phyloP scores from a whole-genome alignment of 2,888 invertebrate genomes.

The Neocrepidodera transversa region DNA sequence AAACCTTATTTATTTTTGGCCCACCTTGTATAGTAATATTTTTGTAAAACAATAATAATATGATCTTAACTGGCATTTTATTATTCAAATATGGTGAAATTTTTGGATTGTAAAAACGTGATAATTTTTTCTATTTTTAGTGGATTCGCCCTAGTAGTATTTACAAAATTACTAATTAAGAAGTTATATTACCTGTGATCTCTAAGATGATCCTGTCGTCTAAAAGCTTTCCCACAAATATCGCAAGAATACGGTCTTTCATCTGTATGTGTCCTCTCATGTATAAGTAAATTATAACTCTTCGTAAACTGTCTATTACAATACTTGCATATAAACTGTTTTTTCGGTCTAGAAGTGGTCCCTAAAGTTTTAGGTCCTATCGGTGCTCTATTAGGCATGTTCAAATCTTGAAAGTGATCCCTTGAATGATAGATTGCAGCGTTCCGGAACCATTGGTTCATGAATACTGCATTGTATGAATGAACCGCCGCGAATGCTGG shows the following conservation, averaged over 20 bases:
- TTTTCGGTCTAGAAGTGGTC: conserved; percentile 70
- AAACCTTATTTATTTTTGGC: too few species aligned
- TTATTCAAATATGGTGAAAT: too few species aligned
- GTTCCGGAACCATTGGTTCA: conserved; percentile 78
- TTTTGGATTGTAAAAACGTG: too few species aligned
- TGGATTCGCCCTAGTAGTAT: too few species aligned
- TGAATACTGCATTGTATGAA: conserved; percentile 66
- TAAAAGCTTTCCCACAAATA: conserved; percentile 94
- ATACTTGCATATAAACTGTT: conserved; percentile 96
- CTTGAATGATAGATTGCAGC: conserved; percentile 71
- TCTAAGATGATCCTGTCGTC: conserved; percentile 91
- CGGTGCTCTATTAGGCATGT: conserved; percentile 55
- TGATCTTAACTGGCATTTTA: too few species aligned
- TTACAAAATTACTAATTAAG: too few species aligned
- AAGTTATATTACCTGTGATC: conserved; percentile 80
- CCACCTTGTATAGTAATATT: too few species aligned
- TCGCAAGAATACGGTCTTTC: conserved; percentile 96
- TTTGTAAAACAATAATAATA: too few species aligned
- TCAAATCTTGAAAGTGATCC: conserved; percentile 48
- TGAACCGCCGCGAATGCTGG: conserved; percentile 27
- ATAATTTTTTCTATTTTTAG: too few species aligned
- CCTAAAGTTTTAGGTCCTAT: conserved; percentile 58
- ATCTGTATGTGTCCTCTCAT: conserved; percentile 96
- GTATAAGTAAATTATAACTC: conserved; percentile 96
- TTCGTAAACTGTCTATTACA: conserved; percentile 98